Evolutionary conservation across 2,888 invertebrate genomes (phyloP).

Genomic region (Pecten maximus): DNA sequence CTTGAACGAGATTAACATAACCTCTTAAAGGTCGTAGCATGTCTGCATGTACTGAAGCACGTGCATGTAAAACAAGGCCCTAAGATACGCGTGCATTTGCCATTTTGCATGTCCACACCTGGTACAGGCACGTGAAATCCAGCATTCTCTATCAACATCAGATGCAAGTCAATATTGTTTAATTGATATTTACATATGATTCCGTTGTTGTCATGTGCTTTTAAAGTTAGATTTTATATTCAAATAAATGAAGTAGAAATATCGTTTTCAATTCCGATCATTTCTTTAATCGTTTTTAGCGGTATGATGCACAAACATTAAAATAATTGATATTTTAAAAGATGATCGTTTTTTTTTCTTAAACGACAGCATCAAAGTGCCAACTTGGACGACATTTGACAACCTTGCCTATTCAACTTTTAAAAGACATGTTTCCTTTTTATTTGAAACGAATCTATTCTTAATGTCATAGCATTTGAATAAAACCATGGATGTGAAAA

Average conservation of each 20-base stretch:
- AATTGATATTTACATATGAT: conserved; percentile 30
- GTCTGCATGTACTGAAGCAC: conserved; percentile 15
- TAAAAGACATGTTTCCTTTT: conserved; percentile 35
- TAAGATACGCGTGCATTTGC: background rate
- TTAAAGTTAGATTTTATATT: conserved; percentile 27
- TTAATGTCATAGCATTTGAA: conserved; percentile 1
- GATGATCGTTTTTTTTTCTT: conserved; percentile 3
- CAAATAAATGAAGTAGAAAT: conserved; percentile 5
- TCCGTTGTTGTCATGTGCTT: background rate
- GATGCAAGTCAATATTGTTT: conserved; percentile 11
- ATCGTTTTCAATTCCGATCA: conserved; percentile 33
- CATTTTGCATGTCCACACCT: conserved; percentile 10
- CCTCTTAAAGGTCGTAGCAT: background rate
- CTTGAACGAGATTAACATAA: conserved; percentile 10
- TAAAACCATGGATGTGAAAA: conserved; percentile 30
- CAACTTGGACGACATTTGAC: background rate
- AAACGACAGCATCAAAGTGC: background rate
- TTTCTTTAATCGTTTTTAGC: conserved; percentile 32
- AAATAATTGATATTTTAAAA: conserved; percentile 19
- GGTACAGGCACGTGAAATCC: conserved; percentile 7
- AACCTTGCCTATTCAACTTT: background rate
- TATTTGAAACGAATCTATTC: conserved; percentile 30
- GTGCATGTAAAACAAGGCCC: background rate
- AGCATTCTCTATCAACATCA: background rate
- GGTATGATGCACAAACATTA: conserved; percentile 39